Base-by-base conservation (phyloP, 2,797 vertebrate genomes). In the Sebastes kiyomatsui region DNA sequence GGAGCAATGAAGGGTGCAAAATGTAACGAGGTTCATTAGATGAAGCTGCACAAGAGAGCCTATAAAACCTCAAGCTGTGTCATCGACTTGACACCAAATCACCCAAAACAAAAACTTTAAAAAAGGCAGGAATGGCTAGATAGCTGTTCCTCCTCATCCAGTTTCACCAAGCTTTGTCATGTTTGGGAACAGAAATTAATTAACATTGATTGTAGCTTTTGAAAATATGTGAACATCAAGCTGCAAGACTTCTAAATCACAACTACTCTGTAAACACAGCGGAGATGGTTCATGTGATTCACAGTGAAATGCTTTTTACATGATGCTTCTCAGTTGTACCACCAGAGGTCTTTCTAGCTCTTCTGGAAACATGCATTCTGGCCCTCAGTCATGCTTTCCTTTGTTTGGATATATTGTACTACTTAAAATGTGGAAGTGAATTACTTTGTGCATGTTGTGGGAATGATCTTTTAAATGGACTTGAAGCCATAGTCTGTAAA, bases 331-430 rank as follows among this genome's bases (percentile, higher is more conserved):
- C 55, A 35, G 13, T 35, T 65, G 20, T 22, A 69, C 86, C 88
- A 87, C 70, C 76, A 90, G 85, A 85, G 81, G 88, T 81, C 90
- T 67, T 64, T 72, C 65, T 75, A 58, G 70, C 62, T 83, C 80
- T 59, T 61, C 20, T 49, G 10, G 25, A 75, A 79, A 84, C 46
- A 0, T 54, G 14, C 13, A 22, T 1, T 4, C 4, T 65, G 66
- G 13, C 16, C 38, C 52, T 67, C 16, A 27, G 8, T 75, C 7
- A 10, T 54, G 42, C 6, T 35, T 18, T 61, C 9, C 9, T 55
- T 60, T 22, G 28, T 68, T 33, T 49, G 18, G 32, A 55, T 28
- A 5, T 60, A 13, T 30, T 56, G 4, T 14, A 18, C 22, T 35
- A 11, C 27, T 16, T 65, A 6, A 66, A 49, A 32, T 28, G 5